phyloP scores from a whole-genome alignment of 2,888 invertebrate genomes.

The Nomada ferruginata region DNA sequence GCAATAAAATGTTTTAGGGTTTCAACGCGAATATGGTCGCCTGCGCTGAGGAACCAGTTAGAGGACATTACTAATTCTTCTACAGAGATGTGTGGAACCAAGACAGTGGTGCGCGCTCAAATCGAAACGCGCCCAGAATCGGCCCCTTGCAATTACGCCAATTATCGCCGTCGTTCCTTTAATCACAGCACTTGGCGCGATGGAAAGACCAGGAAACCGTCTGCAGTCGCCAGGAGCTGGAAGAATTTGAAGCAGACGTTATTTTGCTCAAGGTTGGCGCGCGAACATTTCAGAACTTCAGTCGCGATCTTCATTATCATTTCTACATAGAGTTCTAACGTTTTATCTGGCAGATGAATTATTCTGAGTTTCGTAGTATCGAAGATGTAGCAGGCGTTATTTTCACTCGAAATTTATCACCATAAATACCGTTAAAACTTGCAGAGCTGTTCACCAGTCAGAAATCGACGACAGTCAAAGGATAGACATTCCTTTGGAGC shows the following conservation, averaged over 20 bases:
- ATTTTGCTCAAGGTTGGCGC: slow-evolving; percentile 24
- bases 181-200: not conserved
- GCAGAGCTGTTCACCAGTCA: not conserved
- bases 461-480: not conserved
- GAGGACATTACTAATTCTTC: slow-evolving; percentile 23
- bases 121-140: slow-evolving; percentile 25
- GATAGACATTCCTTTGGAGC: not conserved
- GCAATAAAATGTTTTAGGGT: slow-evolving; percentile 16
- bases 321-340: too few relatives aligned
- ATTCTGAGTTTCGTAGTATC: too few relatives aligned
- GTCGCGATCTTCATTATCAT: too few relatives aligned
- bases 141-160: not conserved
- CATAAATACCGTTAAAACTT: not conserved
- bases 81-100: not conserved
- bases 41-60: slow-evolving; percentile 12
- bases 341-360: too few relatives aligned
- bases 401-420: not conserved
- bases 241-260: slow-evolving; percentile 22
- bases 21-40: slow-evolving; percentile 29
- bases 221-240: slow-evolving; percentile 1
- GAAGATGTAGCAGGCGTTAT: too few relatives aligned
- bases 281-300: not conserved
- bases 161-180: not conserved
- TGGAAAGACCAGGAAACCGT: slow-evolving; percentile 2
- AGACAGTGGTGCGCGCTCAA: slow-evolving; percentile 23